Conservation (phyloP, 2,113 vertebrate species). For the Girardinichthys multiradiatus region DNA sequence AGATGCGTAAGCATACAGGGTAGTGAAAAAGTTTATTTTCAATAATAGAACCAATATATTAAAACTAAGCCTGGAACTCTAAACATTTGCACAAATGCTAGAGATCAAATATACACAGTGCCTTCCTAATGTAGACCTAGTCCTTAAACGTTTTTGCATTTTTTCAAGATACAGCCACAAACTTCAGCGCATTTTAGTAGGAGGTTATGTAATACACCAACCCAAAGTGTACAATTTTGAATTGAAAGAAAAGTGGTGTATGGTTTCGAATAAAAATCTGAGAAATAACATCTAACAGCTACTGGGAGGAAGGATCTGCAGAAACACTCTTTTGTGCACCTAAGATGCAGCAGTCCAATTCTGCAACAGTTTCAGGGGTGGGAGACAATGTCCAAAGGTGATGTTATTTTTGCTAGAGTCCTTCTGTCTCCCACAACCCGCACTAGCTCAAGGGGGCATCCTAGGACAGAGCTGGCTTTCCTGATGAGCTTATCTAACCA, state of each 20-base stretch:
- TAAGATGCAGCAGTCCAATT: no score
- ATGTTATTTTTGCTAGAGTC: no score
- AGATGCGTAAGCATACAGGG: slow-evolving; percentile 31
- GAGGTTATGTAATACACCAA: not conserved
- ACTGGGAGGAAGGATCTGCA: no score
- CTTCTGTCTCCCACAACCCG: no score
- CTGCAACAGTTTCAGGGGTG: no score
- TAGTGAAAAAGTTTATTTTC: not conserved
- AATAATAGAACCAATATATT: not conserved
- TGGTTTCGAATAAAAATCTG: not conserved
- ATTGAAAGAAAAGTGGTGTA: not conserved
- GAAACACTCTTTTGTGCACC: no score
- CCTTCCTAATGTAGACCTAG: not conserved
- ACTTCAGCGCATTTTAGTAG: not conserved
- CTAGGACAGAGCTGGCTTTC: no score
- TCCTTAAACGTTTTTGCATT: not conserved
- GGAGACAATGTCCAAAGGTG: no score
- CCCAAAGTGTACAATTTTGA: not conserved
- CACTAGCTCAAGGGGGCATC: no score
- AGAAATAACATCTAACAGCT: no score
- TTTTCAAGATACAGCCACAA: not conserved
- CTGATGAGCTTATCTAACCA: no score
- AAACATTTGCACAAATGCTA: not conserved
- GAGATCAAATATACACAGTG: not conserved
- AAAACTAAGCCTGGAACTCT: not conserved